Evolutionary conservation across 2,797 vertebrate species (phyloP), one percentile per base, ranked within the genome.

Genomic region (Microcaecilia unicolor): DNA sequence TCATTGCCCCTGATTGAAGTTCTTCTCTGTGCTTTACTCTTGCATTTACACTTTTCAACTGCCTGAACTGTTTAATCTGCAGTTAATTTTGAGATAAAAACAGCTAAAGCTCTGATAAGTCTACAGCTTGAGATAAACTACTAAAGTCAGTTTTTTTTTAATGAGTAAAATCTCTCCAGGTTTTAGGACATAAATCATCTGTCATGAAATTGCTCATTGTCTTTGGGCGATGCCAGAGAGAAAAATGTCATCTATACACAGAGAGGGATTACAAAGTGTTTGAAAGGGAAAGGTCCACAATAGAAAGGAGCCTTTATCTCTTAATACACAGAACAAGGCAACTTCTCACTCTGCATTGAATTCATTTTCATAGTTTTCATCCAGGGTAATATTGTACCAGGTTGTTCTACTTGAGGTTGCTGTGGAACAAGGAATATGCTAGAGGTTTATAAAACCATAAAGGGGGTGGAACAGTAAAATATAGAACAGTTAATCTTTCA

Each of bases 121-220:
- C 48, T 22, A 52, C 57, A 62, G 54, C 79, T 74, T 64, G 63
- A 73, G 70, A 76, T 56, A 61, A 60, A 73, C 10, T 48, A 31
- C 41, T 56, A 22, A 43, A 70, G 53, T 69, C 63, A n/a, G n/a
- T n/a, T n/a, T 55, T 71, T 75, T 80, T 72, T n/a, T n/a, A n/a
- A 73, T 67, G 72, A 75, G 66, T 51, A 65, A 74, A 74, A 68
- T 65, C 64, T 71, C 64, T 64, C 45, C 55, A 58, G 66, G 80
- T 78, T 67, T 71, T 51, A 64, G 64, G 63, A 67, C 61, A 78
- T 78, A 78, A 83, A 79, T 78, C 71, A 78, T 70, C 64, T 69
- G 67, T 61, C 65, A 58, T 70, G 57, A 73, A 78, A 68, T 66
- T 3, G 5, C 41, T 74, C 61, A 34, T 70, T 76, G 70, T 80